Percentiles rank a stretch among this genome's conserved stretches.
Evolutionary conservation across 2,888 invertebrate genomes (phyloP).

Genomic region (Lacanobia wlatinum): DNA sequence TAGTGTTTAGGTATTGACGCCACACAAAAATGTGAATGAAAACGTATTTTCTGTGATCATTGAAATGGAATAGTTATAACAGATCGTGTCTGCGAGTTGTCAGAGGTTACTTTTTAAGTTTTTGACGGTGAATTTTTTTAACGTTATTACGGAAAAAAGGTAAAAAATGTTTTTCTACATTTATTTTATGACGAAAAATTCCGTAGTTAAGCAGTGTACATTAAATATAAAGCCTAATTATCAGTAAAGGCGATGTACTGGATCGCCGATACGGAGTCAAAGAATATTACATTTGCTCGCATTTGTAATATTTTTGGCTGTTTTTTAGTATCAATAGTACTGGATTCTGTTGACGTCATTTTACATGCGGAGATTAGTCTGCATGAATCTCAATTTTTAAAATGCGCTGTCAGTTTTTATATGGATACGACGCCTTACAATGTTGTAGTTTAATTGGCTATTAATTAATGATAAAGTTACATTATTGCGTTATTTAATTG

Average conservation of each 20-base stretch:
- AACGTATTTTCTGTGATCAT: slow-evolving; percentile 87
- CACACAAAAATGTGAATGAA: slow-evolving; percentile 73
- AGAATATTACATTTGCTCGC: slow-evolving; percentile 59
- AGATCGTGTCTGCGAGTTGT: slow-evolving; percentile 85
- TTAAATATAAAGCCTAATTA: slow-evolving; percentile 86
- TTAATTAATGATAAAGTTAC: slow-evolving; percentile 75
- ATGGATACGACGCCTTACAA: slow-evolving; percentile 81
- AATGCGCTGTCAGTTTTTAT: slow-evolving; percentile 85
- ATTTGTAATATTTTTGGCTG: slow-evolving; percentile 70
- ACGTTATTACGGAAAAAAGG: slow-evolving; percentile 77
- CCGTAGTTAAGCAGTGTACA: slow-evolving; percentile 89
- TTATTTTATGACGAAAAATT: slow-evolving; percentile 85
- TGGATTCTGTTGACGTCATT: slow-evolving; percentile 83
- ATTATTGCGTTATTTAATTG: slow-evolving; percentile 78
- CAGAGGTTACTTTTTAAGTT: slow-evolving; percentile 87
- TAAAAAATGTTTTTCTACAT: slow-evolving; percentile 85
- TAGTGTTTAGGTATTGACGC: slow-evolving; percentile 69
- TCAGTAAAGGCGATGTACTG: slow-evolving; percentile 72
- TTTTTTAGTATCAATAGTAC: slow-evolving; percentile 87
- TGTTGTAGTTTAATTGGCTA: slow-evolving; percentile 84
- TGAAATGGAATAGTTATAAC: slow-evolving; percentile 86
- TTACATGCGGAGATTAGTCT: slow-evolving; percentile 55
- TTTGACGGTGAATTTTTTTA: slow-evolving; percentile 85
- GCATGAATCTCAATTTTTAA: slow-evolving; percentile 65
- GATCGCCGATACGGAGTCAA: slow-evolving; percentile 58